These are phyloP conservation scores for Onthophagus taurus DNA, from an alignment of 1,140 invertebrate genomes.

Conservation along the genomic window DNA sequence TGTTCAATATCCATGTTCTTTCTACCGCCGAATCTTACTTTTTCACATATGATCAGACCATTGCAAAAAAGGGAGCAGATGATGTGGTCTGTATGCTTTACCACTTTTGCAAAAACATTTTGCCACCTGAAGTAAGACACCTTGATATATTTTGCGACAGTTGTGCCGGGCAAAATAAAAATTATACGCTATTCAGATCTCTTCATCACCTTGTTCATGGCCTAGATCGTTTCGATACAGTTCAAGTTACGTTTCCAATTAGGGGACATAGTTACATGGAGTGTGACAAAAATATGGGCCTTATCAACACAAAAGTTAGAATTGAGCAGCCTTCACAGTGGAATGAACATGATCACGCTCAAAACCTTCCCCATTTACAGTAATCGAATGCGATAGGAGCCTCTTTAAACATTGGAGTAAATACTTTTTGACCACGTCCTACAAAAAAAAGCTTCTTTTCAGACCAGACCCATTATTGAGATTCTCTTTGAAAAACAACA, in stretches of 20 bases:
- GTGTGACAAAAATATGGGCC: conserved; percentile 7
- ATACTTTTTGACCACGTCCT: neutral
- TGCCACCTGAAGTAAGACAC: conserved; percentile 2
- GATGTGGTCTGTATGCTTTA: conserved; percentile 18
- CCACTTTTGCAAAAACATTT: conserved; percentile 11
- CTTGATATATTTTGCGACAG: conserved; percentile 20
- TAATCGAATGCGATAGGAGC: conserved; percentile 9
- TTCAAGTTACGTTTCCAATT: conserved; percentile 13
- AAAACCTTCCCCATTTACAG: no score
- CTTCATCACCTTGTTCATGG: conserved; percentile 16
- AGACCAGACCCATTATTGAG: neutral
- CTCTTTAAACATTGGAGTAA: conserved; percentile 6
- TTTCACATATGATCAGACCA: conserved; percentile 22
- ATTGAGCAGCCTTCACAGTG: no score
- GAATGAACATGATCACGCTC: no score
- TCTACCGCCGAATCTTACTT: conserved; percentile 17
- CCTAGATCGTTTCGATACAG: conserved; percentile 10
- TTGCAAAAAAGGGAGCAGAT: conserved; percentile 22
- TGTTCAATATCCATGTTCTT: conserved; percentile 25
- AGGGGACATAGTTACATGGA: conserved; percentile 6
- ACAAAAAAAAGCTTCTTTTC: conserved; percentile 1
- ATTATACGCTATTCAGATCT: conserved; percentile 18
- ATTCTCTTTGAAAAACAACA: neutral
- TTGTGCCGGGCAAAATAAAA: conserved; percentile 17
- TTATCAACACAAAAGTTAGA: conserved; percentile 11